These are phyloP conservation scores for Paradisaea rubra DNA, from an alignment of 2,113 vertebrate species.

Conservation along the genomic window DNA sequence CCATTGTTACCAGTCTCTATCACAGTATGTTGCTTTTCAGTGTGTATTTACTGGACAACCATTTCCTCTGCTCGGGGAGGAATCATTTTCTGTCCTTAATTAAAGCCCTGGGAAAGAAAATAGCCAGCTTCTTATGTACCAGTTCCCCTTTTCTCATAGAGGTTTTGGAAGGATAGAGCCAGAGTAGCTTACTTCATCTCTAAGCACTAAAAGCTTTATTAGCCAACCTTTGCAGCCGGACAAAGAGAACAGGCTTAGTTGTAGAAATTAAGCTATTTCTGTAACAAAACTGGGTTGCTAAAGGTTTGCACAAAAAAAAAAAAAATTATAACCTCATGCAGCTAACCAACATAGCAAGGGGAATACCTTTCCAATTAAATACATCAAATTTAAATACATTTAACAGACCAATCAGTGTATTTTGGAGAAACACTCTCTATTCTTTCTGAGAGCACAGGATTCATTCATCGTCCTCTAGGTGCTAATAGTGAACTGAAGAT, in stretches of 20 bases:
- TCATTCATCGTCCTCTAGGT: background rate
- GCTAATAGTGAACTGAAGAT: background rate
- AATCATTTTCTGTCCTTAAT: background rate
- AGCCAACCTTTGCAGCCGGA: background rate
- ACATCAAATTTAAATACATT: background rate
- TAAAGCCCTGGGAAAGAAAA: background rate
- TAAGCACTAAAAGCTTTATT: background rate
- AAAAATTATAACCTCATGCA: background rate
- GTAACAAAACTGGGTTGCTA: background rate
- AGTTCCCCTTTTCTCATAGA: background rate
- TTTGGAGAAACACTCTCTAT: background rate
- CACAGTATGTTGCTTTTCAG: background rate
- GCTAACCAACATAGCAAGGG: background rate
- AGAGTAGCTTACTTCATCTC: background rate
- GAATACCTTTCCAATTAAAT: slow-evolving; percentile 1
- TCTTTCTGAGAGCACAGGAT: background rate
- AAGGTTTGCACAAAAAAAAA: background rate
- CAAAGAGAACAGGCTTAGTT: background rate
- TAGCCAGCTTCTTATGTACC: background rate
- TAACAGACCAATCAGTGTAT: background rate
- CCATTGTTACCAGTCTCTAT: background rate
- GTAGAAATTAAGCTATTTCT: background rate
- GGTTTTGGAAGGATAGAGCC: background rate
- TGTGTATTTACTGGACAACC: background rate
- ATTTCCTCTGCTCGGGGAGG: background rate